Evolutionary conservation across 2,113 vertebrate species (phyloP).

Genomic region (Ictalurus furcatus): DNA sequence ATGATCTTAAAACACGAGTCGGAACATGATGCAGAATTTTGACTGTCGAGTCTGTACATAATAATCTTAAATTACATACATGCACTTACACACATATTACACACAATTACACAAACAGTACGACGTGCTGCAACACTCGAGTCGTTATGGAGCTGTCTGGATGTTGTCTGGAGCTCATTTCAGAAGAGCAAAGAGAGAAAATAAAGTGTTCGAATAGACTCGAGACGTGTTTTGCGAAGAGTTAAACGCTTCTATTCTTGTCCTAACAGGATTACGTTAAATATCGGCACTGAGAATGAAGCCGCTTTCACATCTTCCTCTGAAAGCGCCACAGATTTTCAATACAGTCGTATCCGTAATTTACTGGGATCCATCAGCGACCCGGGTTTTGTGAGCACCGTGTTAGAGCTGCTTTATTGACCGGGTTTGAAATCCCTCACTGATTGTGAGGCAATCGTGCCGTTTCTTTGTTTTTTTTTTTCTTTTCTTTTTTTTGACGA

Average conservation of each 20-base stretch:
- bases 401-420: constrained; percentile 28
- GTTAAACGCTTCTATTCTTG: background rate
- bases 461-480: background rate
- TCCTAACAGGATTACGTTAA: background rate
- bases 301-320: background rate
- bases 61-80: background rate
- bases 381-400: background rate
- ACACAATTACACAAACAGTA: too few relatives aligned
- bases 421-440: constrained; percentile 26
- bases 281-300: background rate
- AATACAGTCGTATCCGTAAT: background rate
- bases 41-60: background rate
- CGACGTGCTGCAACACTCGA: background rate
- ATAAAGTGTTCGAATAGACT: background rate
- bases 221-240: background rate
- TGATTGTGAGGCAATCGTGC: constrained; percentile 11
- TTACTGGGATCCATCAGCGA: constrained; percentile 8
- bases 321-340: background rate
- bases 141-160: background rate
- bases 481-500: background rate
- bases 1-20: background rate
- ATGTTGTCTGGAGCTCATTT: background rate
- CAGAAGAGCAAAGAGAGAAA: background rate
- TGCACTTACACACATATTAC: background rate
- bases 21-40: background rate